phyloP scores from a whole-genome alignment of 2,888 invertebrate species.

The Drosophila setosimentum region DNA sequence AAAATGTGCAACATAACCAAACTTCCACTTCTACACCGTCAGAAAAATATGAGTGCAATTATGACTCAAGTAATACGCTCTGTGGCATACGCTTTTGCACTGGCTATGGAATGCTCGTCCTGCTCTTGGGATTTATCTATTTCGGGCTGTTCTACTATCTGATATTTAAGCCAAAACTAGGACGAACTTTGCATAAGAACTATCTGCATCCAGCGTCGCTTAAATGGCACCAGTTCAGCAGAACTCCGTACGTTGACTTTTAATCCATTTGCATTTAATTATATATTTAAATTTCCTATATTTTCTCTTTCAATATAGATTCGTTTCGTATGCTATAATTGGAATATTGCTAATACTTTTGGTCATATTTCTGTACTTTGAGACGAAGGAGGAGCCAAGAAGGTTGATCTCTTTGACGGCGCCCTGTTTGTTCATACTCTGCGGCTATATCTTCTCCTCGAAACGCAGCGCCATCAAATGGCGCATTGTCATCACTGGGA shows the following conservation, averaged over 20 bases:
- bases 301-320: conserved; percentile 83
- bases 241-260: conserved; percentile 66
- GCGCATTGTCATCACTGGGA: conserved; percentile 92
- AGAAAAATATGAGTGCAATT: conserved; percentile 55
- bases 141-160: conserved; percentile 88
- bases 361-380: conserved; percentile 88
- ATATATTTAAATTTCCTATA: background rate
- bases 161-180: conserved; percentile 87
- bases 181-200: conserved; percentile 57
- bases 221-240: conserved; percentile 76
- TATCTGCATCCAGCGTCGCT: conserved; percentile 66
- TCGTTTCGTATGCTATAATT: conserved; percentile 85
- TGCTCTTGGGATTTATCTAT: conserved; percentile 88
- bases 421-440: conserved; percentile 87
- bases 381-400: conserved; percentile 87
- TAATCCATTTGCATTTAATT: background rate
- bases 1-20: background rate
- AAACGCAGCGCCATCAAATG: conserved; percentile 89
- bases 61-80: conserved; percentile 3
- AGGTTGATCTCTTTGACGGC: conserved; percentile 90
- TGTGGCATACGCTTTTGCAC: conserved; percentile 86
- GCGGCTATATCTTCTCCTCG: conserved; percentile 89
- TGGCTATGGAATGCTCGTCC: conserved; percentile 90
- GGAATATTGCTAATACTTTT: conserved; percentile 86
- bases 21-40: background rate